A percentile compares a stretch with the other conserved stretches of the same genome.
These are phyloP conservation scores for Oxygymnocypris stewartii DNA, from an alignment of 2,113 vertebrate genomes.

Conservation along the genomic window DNA sequence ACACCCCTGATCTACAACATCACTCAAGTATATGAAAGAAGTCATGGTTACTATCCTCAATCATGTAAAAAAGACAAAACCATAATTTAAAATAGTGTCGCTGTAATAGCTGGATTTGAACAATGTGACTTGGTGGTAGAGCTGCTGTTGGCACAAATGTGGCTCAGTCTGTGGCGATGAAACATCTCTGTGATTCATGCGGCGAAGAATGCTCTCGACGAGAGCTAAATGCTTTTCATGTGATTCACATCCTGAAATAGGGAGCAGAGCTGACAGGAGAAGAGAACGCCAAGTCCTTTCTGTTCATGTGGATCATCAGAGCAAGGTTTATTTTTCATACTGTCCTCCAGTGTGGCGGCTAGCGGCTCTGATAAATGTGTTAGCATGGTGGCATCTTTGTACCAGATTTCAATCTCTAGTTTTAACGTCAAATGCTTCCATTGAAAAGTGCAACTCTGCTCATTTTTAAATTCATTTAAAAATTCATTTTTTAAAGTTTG, in stretches of 20 bases:
- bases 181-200: conserved; percentile 47
- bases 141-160: conserved; percentile 22
- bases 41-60: background rate
- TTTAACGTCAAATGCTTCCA: conserved; percentile 8
- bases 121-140: background rate
- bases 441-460: background rate
- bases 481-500: background rate
- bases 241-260: conserved; percentile 56
- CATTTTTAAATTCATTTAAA: too few species aligned
- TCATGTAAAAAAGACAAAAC: background rate
- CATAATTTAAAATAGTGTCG: background rate
- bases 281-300: conserved; percentile 42
- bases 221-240: conserved; percentile 46
- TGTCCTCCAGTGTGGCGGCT: background rate
- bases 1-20: background rate
- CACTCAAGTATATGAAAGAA: background rate
- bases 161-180: background rate
- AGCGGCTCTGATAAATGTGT: background rate
- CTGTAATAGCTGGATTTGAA: conserved; percentile 13
- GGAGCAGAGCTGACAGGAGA: conserved; percentile 21
- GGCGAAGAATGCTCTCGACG: conserved; percentile 21
- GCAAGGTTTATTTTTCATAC: conserved; percentile 33
- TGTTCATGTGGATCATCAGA: conserved; percentile 39
- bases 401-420: background rate
- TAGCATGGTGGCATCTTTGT: background rate